Conservation (phyloP, 2,113 vertebrate genomes). For the Saimiri boliviensis region DNA sequence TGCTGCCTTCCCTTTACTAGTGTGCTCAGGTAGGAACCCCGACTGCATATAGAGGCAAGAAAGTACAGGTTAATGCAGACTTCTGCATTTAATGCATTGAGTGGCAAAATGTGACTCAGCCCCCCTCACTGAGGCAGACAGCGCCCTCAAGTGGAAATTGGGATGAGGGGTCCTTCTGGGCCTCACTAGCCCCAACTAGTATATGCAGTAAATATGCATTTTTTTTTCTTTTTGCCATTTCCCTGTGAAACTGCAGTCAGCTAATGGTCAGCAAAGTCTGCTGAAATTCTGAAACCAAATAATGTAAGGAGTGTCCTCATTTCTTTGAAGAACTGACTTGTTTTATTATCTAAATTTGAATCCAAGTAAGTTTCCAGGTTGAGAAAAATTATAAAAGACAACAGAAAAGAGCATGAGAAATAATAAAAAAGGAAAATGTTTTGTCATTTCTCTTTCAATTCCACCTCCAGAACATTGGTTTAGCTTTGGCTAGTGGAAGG, state of each 20-base stretch:
- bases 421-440: not conserved
- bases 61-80: not conserved
- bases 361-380: not conserved
- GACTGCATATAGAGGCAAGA: not conserved
- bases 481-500: not conserved
- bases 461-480: not conserved
- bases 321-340: not conserved
- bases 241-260: not conserved
- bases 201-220: rapidly evolving
- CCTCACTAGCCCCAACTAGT: not conserved
- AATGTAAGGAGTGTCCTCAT: not conserved
- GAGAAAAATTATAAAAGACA: not conserved
- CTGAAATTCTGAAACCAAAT: not conserved
- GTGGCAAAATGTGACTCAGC: not conserved
- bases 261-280: not conserved
- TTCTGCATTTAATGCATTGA: not conserved
- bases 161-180: rapidly evolving
- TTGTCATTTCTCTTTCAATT: not conserved
- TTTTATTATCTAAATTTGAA: not conserved
- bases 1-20: not conserved
- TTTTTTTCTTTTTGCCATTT: not conserved
- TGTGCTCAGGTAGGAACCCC: not conserved
- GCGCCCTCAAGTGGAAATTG: not conserved
- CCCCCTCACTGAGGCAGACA: not conserved
- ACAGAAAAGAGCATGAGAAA: not conserved